Base-by-base conservation (phyloP, 2,113 vertebrate species). In the Jaculus jaculus region DNA sequence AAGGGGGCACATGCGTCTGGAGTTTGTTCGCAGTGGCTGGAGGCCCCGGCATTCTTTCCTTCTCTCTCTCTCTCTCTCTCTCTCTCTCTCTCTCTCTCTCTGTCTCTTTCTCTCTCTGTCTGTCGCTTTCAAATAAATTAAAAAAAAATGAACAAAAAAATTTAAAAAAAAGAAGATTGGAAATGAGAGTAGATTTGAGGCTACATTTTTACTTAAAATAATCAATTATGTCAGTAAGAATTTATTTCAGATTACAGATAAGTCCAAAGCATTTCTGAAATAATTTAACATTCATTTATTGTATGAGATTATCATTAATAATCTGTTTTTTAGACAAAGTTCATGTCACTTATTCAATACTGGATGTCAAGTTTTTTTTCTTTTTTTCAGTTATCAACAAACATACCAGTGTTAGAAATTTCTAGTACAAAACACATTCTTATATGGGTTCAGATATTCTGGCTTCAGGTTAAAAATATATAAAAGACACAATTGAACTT, bases 311-410 rank as follows among this genome's bases (percentile, higher is more conserved):
- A 79, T 30, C 80, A 88, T 85, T 28, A 71, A 81, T 12, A 15
- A 15, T 60, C 42, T 79, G 10, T 58, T 91, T 77, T 17, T 51
- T 82, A 15, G 51, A 11, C 51, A 79, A 84, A 69, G 4, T 72
- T 66, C 20, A 63, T 93, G 37, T 86, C 73, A 87, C 92, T 84
- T 87, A 80, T 90, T 82, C 4, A 83, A 54, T 82, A 23, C 16
- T 54, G 13, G 7, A 54, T 54, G 54, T 54, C 4, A 65, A 18
- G 37, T 72, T 63, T 88, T 54, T n/a, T n/a, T n/a, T n/a, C n/a
- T n/a, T n/a, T n/a, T n/a, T 93, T 71, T 89, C 4, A 30, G 32
- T 77, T 66, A 86, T 30, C n/a, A 72, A 1, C 17, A 18, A 91
- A 65, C 26, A 85, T 66, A 93, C 7, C 90, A 37, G 73, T 51